Percentiles rank a stretch among this genome's conserved stretches.
These are phyloP conservation scores for Neopipo cinnamomea DNA, from an alignment of 2,113 vertebrate species.

Conservation along the genomic window DNA sequence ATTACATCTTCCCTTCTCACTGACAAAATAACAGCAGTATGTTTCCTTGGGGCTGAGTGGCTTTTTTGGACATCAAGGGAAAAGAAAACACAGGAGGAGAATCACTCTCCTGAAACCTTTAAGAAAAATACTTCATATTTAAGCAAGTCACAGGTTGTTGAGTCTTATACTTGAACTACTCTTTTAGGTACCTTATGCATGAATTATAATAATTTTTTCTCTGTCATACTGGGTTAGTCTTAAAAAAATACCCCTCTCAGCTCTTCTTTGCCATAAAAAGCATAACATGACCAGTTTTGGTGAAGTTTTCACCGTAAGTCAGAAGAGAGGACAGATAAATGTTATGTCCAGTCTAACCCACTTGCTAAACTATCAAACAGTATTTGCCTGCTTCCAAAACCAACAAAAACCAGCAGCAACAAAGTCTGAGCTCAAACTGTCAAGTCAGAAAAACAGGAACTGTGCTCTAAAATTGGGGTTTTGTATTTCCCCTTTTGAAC, in stretches of 20 bases:
- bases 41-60: neutral
- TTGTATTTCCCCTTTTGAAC: slow-evolving; percentile 31
- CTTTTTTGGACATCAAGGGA: neutral
- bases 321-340: neutral
- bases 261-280: neutral
- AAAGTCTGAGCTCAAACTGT: neutral
- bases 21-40: neutral
- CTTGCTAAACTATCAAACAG: neutral
- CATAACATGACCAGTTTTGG: neutral
- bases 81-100: neutral
- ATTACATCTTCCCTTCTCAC: neutral
- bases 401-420: neutral
- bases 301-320: neutral
- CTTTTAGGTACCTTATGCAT: neutral
- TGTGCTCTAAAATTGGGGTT: neutral
- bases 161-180: neutral
- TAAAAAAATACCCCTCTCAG: neutral
- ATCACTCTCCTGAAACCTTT: neutral
- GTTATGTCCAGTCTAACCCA: rapidly evolving
- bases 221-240: neutral
- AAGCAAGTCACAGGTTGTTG: neutral
- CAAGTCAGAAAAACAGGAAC: slow-evolving; percentile 58
- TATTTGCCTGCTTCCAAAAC: neutral
- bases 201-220: neutral
- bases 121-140: neutral